Conservation (phyloP, 1,140 invertebrate species). For the Apis florea region DNA sequence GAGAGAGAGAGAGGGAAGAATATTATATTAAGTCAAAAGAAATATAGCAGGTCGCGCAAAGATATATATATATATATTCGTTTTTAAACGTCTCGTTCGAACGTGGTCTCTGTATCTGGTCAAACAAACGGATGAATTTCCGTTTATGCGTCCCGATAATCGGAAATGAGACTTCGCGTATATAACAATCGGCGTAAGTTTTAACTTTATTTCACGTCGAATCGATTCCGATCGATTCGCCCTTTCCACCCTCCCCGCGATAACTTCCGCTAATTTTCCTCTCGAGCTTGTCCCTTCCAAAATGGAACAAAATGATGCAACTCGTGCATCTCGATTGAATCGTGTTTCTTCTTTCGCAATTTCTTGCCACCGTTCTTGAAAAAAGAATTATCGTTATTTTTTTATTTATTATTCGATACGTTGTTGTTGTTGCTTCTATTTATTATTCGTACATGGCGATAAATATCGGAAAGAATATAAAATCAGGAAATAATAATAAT, state of each 20-base stretch:
- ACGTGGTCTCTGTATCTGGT: not conserved
- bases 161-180: not conserved
- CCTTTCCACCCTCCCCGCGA: too few relatives aligned
- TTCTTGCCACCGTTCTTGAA: not conserved
- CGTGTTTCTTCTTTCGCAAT: not conserved
- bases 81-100: not conserved
- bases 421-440: not conserved
- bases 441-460: not conserved
- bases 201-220: slow-evolving; percentile 11
- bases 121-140: slow-evolving; percentile 1
- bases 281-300: too few relatives aligned
- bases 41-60: not conserved
- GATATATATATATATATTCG: not conserved
- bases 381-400: not conserved
- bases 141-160: not conserved
- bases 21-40: not conserved
- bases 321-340: not conserved
- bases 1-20: too few relatives aligned
- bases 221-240: slow-evolving; percentile 8
- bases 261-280: not conserved
- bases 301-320: not conserved
- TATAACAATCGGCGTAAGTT: not conserved
- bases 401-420: not conserved
- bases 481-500: not conserved
- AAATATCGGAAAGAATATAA: not conserved